Conservation (phyloP, 2,797 vertebrate genomes). For the Lepus oiostolus region DNA sequence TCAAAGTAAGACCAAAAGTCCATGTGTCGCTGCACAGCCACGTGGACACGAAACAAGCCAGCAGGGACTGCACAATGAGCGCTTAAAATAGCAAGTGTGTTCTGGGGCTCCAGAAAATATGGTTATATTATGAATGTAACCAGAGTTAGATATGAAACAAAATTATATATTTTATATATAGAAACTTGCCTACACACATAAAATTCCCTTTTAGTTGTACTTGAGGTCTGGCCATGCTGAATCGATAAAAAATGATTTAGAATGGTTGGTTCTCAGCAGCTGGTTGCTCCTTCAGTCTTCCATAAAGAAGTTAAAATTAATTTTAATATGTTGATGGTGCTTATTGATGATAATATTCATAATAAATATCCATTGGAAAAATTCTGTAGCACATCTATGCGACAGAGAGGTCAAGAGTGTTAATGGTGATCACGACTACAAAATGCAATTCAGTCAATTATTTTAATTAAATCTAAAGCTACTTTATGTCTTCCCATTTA, state of each 20-base stretch:
- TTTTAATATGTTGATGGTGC: conserved; percentile 90
- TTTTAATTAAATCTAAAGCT: conserved; percentile 94
- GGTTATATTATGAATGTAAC: background rate
- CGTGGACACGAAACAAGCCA: background rate
- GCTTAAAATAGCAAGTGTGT: conserved; percentile 62
- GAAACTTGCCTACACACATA: conserved; percentile 73
- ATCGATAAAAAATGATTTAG: conserved; percentile 87
- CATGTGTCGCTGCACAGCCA: background rate
- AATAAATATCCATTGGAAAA: conserved; percentile 91
- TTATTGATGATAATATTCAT: conserved; percentile 92
- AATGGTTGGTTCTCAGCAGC: conserved; percentile 81
- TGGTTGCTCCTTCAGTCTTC: conserved; percentile 86
- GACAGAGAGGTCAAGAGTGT: conserved; percentile 92
- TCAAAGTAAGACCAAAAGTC: conserved; percentile 73
- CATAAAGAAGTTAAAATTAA: conserved; percentile 89
- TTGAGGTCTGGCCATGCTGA: conserved; percentile 86
- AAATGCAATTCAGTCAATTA: conserved; percentile 96
- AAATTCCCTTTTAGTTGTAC: conserved; percentile 78
- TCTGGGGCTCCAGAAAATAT: conserved; percentile 58
- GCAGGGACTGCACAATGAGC: background rate
- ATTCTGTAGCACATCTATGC: conserved; percentile 89
- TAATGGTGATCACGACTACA: conserved; percentile 94
- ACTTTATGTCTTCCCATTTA: conserved; percentile 92
- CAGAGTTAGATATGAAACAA: conserved; percentile 60
- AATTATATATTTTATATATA: conserved; percentile 67